Evolutionary conservation across 2,888 invertebrate genomes (phyloP), one percentile per base, ranked within the genome.

Genomic region (Amblyjoppa proteus): DNA sequence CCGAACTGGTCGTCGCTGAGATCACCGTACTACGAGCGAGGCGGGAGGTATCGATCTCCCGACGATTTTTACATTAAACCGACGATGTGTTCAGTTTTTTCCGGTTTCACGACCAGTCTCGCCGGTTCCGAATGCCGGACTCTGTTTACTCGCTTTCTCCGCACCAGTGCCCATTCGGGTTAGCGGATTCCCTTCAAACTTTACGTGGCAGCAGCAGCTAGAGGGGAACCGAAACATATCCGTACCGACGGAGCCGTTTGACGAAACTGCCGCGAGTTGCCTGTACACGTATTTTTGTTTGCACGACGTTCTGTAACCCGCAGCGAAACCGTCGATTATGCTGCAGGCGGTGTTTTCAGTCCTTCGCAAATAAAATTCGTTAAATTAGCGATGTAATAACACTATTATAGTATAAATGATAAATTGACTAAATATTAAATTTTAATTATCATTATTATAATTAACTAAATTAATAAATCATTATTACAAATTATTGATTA

Each of bases 151-250:
- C n/a, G 38, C 11, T 70, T 70, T 66, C 11, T 66, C 73, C 31
- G n/a, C 56, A 38, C 75, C 25, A 49, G 83, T 34, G 0, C 89
- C 89, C 2, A 89, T 82, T 64, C 91, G 28, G 3, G 81, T 31
- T 1, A 81, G 28, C 1, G 88, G 70, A 74, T 84, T 85, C 6
- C 88, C 89, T 64, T 82, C 86, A 73, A 90, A 90, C 53, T 83
- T 91, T 31, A 95, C 89, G 66, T 95, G 94, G 90, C 97, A 97
- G 74, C 96, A 96, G 91, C 97, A 97, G 89, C 97, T 97, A 31
- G 97, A 96, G 0, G 97, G 97, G 75, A 97, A 94, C 89, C 95
- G 94, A 86, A 97, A 96, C 11, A 94, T 91, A 81, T 95, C 96
- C 25, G 95, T 94, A 13, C 93, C 88, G 1, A 95, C 91, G 7